Base-by-base conservation (phyloP, 2,888 invertebrate genomes). In the Lycocerus yunnanus region DNA sequence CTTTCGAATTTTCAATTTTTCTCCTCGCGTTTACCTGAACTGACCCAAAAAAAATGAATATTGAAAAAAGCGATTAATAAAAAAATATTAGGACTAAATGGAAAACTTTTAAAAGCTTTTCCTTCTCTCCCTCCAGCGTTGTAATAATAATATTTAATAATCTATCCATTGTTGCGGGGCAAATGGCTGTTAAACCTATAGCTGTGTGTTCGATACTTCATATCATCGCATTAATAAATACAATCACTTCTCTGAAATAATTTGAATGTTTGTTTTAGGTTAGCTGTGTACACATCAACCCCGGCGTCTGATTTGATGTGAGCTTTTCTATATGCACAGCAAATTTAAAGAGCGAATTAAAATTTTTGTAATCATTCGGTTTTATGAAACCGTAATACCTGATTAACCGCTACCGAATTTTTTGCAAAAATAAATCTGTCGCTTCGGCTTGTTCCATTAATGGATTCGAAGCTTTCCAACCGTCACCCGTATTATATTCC, bases 241-340 rank as follows among this genome's bases (percentile, higher is more conserved):
- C 81, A 83, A 83, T 83, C 82, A 80, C 79, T 81, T 80, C 81
- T 83, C 84, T 84, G 84, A 84, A 86, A 85, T 85, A 86, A 87
- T 86, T 87, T 84, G 82, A 84, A 84, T 87, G 87, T 87, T 87
- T 87, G 86, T 84, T 85, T 85, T 85, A 82, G 83, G 83, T 84
- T 84, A 81, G 78, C 81, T 76, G 80, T 72, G 79, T 77, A 80
- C 75, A 79, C 77, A 79, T 65, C 67, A 72, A 63, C 74, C 69
- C 76, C 68, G 69, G 60, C 60, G 61, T 70, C 71, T 72, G 75
- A 68, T 75, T 70, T 59, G 67, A n/a, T 58, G 69, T 20, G 58
- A 63, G 72, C 14, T 43, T 43, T 43, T 43, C 43, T 43, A 43
- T 43, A 43, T 43, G 61, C 20, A 63, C 15, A 15, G 66, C 24